phyloP scores from a whole-genome alignment of 2,888 invertebrate species.

The Dendrolimus pini region DNA sequence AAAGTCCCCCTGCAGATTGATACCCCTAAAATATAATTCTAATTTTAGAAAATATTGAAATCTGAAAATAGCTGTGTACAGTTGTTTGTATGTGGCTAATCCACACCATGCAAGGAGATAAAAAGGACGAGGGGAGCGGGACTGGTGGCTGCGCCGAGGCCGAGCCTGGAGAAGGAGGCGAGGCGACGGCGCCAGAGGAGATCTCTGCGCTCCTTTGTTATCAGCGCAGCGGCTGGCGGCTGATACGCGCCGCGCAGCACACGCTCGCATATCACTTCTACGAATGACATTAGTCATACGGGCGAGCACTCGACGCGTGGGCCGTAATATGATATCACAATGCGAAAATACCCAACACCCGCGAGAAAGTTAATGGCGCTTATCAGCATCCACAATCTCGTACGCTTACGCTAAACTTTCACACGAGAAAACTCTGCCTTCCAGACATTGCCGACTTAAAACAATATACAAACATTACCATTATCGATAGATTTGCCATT shows the following conservation, averaged over 20 bases:
- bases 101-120: slow-evolving; percentile 30
- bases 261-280: slow-evolving; percentile 70
- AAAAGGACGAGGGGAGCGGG: slow-evolving; percentile 26
- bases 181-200: slow-evolving; percentile 25
- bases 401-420: slow-evolving; percentile 74
- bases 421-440: slow-evolving; percentile 67
- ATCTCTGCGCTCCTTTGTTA: slow-evolving; percentile 64
- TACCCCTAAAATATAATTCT: slow-evolving; percentile 59
- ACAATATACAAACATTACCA: slow-evolving; percentile 76
- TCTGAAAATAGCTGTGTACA: slow-evolving; percentile 66
- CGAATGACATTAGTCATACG: slow-evolving; percentile 75
- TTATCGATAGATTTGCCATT: slow-evolving; percentile 87
- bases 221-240: slow-evolving; percentile 34
- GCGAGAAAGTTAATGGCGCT: slow-evolving; percentile 79
- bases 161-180: slow-evolving; percentile 23
- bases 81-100: slow-evolving; percentile 40
- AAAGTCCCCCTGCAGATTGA: slow-evolving; percentile 55
- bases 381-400: slow-evolving; percentile 77
- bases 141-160: slow-evolving; percentile 18
- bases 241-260: slow-evolving; percentile 55
- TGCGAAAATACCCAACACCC: slow-evolving; percentile 78
- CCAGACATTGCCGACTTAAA: slow-evolving; percentile 29
- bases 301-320: slow-evolving; percentile 71
- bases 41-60: slow-evolving; percentile 69
- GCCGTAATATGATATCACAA: slow-evolving; percentile 78